Evolutionary conservation across 2,888 invertebrate genomes (phyloP).

Genomic region (Cheilosia soror): DNA sequence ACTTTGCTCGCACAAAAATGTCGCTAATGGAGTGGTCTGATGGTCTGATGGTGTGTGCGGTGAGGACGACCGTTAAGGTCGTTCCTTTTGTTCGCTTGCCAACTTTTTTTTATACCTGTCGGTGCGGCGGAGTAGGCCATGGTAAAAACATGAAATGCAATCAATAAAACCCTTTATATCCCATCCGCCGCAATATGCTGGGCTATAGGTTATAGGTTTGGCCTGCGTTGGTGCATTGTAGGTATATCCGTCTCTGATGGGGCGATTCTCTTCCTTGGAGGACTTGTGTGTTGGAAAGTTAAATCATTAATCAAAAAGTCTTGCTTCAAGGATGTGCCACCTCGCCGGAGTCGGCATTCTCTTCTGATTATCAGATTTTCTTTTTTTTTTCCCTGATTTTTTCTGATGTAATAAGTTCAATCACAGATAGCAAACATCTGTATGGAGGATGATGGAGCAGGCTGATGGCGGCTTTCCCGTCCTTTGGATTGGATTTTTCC

Average conservation of each 20-base stretch:
- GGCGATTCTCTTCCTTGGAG: not conserved
- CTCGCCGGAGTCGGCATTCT: not conserved
- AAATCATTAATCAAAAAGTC: conserved; percentile 70
- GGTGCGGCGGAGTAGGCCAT: not conserved
- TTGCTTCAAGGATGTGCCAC: conserved; percentile 20
- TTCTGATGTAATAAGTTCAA: conserved; percentile 52
- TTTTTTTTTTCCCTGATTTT: not conserved
- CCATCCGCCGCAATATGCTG: conserved; percentile 57
- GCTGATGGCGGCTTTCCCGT: not conserved
- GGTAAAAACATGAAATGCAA: conserved; percentile 32
- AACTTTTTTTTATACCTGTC: conserved; percentile 18
- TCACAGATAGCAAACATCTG: conserved; percentile 61
- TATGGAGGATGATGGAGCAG: not conserved
- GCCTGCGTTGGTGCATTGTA: conserved; percentile 3
- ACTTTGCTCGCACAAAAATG: conserved; percentile 49
- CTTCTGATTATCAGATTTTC: conserved; percentile 19
- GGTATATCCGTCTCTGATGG: too few species aligned
- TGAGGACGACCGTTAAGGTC: conserved; percentile 9
- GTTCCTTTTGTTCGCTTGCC: conserved; percentile 36
- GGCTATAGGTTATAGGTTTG: conserved; percentile 29
- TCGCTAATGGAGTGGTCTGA: conserved; percentile 56
- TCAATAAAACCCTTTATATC: conserved; percentile 70
- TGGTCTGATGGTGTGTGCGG: not conserved
- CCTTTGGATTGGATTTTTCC: not conserved
- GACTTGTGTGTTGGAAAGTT: conserved; percentile 47